A percentile compares a stretch with the other conserved stretches of the same genome.
Conservation (phyloP, 2,888 invertebrate genomes). For the Rotaria sp. region DNA sequence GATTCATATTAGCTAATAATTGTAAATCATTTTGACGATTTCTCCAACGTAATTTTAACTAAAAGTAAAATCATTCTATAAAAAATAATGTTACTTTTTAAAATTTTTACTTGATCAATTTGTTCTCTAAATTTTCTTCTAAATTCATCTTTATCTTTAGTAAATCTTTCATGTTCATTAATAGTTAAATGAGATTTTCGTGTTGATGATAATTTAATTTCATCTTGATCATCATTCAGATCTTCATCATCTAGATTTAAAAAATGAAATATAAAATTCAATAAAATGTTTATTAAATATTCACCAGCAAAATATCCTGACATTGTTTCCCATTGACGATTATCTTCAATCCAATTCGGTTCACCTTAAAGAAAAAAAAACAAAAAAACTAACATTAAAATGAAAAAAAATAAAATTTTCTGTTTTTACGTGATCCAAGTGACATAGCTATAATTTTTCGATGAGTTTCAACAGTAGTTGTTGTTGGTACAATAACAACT, state of each 20-base stretch:
- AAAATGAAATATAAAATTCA: not conserved
- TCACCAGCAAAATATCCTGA: not conserved
- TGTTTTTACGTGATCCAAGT: not conserved
- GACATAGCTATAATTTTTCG: constrained; percentile 1
- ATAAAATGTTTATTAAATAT: not conserved
- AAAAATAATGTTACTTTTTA: not conserved
- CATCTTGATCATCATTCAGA: not conserved
- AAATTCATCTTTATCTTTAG: not conserved
- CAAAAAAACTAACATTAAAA: not conserved
- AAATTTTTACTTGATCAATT: not conserved
- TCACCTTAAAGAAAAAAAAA: not conserved
- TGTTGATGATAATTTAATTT: not conserved
- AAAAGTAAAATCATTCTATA: not conserved
- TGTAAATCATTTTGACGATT: not conserved
- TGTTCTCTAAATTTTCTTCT: not conserved
- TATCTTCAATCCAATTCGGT: not conserved
- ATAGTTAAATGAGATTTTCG: not conserved
- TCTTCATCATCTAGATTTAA: not conserved
- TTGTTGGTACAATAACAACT: not conserved
- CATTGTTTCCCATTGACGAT: not conserved
- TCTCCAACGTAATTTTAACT: not conserved
- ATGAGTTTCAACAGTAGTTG: not conserved
- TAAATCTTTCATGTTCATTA: constrained; percentile 11
- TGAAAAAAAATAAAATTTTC: not conserved
- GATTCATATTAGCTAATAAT: not conserved